These are phyloP conservation scores for Platichthys stellatus DNA, from an alignment of 2,113 vertebrate species.

Conservation along the genomic window DNA sequence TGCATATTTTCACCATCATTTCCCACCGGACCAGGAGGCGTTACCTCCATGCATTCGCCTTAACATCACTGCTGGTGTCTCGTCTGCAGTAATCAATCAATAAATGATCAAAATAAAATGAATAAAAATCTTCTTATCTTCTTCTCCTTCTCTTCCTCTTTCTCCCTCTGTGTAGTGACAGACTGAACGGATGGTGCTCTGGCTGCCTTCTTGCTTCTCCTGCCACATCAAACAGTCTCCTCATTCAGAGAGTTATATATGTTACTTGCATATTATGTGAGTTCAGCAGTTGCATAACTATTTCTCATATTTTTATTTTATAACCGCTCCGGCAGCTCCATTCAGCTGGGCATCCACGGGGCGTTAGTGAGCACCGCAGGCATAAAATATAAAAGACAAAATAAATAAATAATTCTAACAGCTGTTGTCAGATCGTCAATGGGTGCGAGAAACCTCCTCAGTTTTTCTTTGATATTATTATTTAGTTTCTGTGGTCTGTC, in stretches of 20 bases:
- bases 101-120: background rate
- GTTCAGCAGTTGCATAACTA: conserved; percentile 37
- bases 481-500: background rate
- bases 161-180: background rate
- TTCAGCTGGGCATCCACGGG: conserved; percentile 13
- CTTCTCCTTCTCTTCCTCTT: background rate
- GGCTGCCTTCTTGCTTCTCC: conserved; percentile 19
- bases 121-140: background rate
- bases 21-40: no score
- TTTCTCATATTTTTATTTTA: conserved; percentile 22
- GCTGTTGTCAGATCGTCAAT: background rate
- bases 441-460: background rate
- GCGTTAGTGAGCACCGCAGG: background rate
- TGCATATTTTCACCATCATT: no score
- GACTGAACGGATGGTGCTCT: background rate
- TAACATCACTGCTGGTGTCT: conserved; percentile 1
- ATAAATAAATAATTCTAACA: conserved; percentile 15
- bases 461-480: conserved; percentile 15
- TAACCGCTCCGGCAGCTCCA: conserved; percentile 15
- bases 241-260: background rate
- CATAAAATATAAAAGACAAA: conserved; percentile 18
- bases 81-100: background rate
- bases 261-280: background rate
- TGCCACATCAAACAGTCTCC: conserved; percentile 17
- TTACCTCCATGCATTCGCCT: no score